Conservation (phyloP, 2,888 invertebrate species). For the Megalurothrips usitatus region DNA sequence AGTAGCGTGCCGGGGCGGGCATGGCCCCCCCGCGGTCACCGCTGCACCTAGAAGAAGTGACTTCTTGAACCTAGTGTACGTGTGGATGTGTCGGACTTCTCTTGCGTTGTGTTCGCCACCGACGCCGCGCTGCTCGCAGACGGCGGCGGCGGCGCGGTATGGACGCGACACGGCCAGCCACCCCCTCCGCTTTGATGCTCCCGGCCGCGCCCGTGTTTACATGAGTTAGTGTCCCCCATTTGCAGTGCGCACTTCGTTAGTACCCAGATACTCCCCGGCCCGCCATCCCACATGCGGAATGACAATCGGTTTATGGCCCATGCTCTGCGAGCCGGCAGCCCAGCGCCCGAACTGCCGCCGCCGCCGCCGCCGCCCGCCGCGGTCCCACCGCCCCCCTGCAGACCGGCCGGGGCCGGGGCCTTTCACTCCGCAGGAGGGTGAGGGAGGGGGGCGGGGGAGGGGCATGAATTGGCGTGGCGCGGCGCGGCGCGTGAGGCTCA, state of each 20-base stretch:
- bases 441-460: no score
- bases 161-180: not conserved
- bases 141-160: not conserved
- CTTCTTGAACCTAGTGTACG: no score
- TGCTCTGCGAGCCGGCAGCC: not conserved
- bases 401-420: no score
- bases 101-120: no score
- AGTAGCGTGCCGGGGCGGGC: not conserved
- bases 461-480: no score
- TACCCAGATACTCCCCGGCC: slow-evolving; percentile 5
- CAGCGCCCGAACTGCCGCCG: not conserved
- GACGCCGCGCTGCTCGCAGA: not conserved
- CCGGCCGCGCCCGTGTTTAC: not conserved
- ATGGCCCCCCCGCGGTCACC: no score
- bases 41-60: no score
- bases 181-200: not conserved
- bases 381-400: not conserved
- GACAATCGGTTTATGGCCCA: not conserved
- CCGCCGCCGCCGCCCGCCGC: not conserved
- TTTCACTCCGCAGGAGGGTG: no score
- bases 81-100: no score
- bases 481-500: no score
- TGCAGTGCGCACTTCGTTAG: slow-evolving; percentile 7
- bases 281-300: not conserved
- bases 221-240: slow-evolving; percentile 11